Conservation (phyloP, 2,113 vertebrate species). For the Psammodynastes pulverulentus region DNA sequence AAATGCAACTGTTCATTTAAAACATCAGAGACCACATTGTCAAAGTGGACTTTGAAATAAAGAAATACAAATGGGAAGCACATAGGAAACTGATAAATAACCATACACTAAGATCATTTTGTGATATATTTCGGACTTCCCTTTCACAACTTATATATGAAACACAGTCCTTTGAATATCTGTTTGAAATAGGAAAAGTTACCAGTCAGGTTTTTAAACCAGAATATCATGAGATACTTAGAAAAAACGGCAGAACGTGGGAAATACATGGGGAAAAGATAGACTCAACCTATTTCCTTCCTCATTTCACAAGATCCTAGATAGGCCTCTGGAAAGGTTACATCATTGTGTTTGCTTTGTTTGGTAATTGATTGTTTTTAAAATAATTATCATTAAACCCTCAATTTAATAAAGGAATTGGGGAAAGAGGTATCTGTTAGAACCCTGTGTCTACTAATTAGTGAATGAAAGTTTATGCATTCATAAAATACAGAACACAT, state of each 20-base stretch:
- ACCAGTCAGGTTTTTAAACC: not conserved
- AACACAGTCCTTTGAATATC: not conserved
- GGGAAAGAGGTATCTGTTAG: not conserved
- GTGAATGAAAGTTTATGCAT: not conserved
- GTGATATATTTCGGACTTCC: not conserved
- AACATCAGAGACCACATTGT: not conserved
- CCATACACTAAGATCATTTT: not conserved
- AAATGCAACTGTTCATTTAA: not conserved
- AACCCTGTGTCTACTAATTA: not conserved
- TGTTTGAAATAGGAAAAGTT: not conserved
- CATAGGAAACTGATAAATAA: not conserved
- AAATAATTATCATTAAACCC: not conserved
- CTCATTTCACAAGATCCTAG: not conserved
- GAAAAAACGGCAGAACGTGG: not conserved
- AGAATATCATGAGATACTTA: not conserved
- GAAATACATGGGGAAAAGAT: not conserved
- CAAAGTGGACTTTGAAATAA: not conserved
- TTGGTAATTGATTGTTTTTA: not conserved
- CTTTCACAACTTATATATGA: not conserved
- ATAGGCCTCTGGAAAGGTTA: not conserved
- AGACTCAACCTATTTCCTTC: not conserved
- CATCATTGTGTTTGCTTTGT: not conserved
- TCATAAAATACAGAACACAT: not conserved
- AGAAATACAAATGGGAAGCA: not conserved
- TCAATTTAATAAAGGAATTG: not conserved